These are phyloP conservation scores for Xestia c-nigrum DNA, from an alignment of 2,888 invertebrate species.

Conservation along the genomic window DNA sequence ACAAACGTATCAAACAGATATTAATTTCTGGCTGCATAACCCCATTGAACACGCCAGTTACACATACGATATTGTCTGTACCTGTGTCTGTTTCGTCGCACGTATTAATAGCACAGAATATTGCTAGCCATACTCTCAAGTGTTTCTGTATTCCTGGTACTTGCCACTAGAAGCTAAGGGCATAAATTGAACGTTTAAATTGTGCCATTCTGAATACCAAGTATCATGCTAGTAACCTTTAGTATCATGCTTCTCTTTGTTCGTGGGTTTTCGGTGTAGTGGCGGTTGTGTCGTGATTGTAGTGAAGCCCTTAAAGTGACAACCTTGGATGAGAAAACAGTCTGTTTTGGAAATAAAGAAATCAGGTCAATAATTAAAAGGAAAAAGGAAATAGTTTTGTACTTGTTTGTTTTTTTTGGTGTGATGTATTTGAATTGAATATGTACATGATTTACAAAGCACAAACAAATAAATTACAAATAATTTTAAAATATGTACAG, in stretches of 20 bases:
- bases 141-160: constrained; percentile 12
- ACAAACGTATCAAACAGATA: constrained; percentile 10
- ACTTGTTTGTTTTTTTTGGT: neutral
- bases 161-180: neutral
- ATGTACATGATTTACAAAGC: no score
- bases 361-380: neutral
- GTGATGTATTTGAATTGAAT: neutral
- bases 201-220: constrained; percentile 16
- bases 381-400: no score
- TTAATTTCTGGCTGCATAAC: constrained; percentile 8
- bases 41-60: constrained; percentile 11
- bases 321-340: constrained; percentile 22
- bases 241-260: constrained; percentile 27
- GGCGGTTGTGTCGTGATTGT: constrained; percentile 16
- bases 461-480: no score
- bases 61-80: neutral
- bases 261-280: constrained; percentile 6
- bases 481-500: no score
- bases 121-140: neutral
- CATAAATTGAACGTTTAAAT: constrained; percentile 16
- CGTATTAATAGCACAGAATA: neutral
- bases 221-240: constrained; percentile 24
- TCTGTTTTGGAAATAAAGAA: constrained; percentile 24
- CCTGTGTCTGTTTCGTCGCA: neutral
- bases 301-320: constrained; percentile 25